A percentile compares a stretch with the other conserved stretches of the same genome.
These are phyloP conservation scores for Panorpa germanica DNA, from an alignment of 2,888 invertebrate genomes.

Conservation along the genomic window DNA sequence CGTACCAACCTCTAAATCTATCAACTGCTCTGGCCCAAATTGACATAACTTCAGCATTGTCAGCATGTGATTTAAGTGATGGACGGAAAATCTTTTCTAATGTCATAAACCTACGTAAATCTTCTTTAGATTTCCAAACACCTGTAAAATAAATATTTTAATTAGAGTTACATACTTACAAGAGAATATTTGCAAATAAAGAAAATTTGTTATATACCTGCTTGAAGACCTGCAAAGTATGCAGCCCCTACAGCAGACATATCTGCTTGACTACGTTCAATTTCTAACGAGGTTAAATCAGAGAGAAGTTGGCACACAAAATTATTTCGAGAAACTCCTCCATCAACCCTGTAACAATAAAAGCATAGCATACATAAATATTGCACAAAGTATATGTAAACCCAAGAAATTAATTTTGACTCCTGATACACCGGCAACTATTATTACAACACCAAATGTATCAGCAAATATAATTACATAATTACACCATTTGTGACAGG, in stretches of 20 bases:
- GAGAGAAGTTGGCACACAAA: slow-evolving; percentile 79
- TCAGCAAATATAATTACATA: slow-evolving; percentile 2
- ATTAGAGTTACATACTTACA: slow-evolving; percentile 4
- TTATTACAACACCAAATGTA: background rate
- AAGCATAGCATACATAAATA: slow-evolving; percentile 12
- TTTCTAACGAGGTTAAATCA: slow-evolving; percentile 53
- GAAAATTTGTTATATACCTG: slow-evolving; percentile 29
- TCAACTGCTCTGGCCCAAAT: slow-evolving; percentile 19
- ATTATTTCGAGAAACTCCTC: slow-evolving; percentile 90
- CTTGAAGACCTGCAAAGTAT: slow-evolving; percentile 62
- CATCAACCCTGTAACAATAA: slow-evolving; percentile 70
- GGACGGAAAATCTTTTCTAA: slow-evolving; percentile 43
- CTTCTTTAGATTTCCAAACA: slow-evolving; percentile 51
- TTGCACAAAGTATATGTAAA: slow-evolving; percentile 3
- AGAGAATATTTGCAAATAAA: slow-evolving; percentile 5
- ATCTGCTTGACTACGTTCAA: slow-evolving; percentile 59
- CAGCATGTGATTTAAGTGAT: slow-evolving; percentile 17
- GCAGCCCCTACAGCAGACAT: slow-evolving; percentile 77
- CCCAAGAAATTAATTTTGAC: background rate
- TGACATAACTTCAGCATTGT: slow-evolving; percentile 16
- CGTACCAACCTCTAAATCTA: no score
- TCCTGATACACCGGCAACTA: no score
- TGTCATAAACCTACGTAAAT: slow-evolving; percentile 36
- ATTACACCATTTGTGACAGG: no score
- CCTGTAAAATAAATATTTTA: slow-evolving; percentile 25